phyloP scores from a whole-genome alignment of 1,140 invertebrate species.

The Venustaconcha ellipsiformis region DNA sequence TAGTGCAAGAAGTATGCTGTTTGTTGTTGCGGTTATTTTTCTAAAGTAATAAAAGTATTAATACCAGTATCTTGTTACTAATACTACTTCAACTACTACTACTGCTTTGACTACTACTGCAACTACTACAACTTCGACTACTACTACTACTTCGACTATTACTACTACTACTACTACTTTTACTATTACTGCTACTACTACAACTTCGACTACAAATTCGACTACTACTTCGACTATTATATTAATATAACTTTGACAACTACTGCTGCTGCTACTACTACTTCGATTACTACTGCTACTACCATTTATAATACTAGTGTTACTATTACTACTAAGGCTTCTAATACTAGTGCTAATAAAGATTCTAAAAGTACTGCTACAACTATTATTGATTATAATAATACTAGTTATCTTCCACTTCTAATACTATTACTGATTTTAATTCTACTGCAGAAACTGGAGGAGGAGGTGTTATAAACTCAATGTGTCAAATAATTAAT shows the following conservation, averaged over 20 bases:
- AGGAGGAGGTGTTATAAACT: no score
- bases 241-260: constrained; percentile 4
- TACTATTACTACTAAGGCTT: background rate
- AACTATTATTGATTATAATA: no score
- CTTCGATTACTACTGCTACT: constrained; percentile 1
- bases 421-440: constrained; percentile 6
- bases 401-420: background rate
- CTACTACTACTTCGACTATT: background rate
- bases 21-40: no score
- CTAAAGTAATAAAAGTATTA: no score
- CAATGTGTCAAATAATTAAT: no score
- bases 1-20: no score
- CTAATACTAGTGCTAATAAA: no score
- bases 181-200: no score
- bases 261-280: background rate
- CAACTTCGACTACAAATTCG: background rate
- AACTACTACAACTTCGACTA: constrained; percentile 1
- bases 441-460: background rate
- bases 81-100: constrained; percentile 5
- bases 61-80: no score
- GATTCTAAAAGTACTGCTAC: no score
- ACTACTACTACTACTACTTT: constrained; percentile 8
- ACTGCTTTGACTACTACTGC: no score
- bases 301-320: background rate
- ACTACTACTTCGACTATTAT: no score